These are phyloP conservation scores for Alca torda DNA, from an alignment of 2,797 vertebrate genomes.

Conservation along the genomic window DNA sequence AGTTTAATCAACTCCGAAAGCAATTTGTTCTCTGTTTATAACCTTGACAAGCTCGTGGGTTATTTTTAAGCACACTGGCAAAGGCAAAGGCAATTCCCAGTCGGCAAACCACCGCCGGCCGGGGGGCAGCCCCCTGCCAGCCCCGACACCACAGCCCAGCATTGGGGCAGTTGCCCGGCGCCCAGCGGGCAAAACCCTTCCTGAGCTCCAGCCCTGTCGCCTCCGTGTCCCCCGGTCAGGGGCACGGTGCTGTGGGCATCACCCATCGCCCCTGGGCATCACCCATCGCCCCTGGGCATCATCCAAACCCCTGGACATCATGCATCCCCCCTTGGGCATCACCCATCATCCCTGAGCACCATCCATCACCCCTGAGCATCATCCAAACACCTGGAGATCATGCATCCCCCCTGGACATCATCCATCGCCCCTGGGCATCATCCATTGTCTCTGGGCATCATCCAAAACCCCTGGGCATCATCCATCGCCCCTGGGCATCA, in stretches of 20 bases:
- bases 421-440: no score
- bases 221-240: background rate
- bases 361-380: no score
- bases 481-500: no score
- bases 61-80: slow-evolving; percentile 63
- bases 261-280: background rate
- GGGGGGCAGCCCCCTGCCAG: background rate
- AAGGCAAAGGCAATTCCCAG: slow-evolving; percentile 15
- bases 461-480: no score
- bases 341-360: no score
- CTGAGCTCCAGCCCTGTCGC: background rate
- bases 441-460: no score
- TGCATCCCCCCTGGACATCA: background rate
- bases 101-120: background rate
- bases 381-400: background rate
- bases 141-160: background rate
- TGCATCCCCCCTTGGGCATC: no score
- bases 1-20: slow-evolving; percentile 69
- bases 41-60: slow-evolving; percentile 59
- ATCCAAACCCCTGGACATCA: background rate
- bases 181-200: background rate
- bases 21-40: slow-evolving; percentile 72
- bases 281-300: background rate
- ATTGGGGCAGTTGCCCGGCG: accelerated
- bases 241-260: accelerated